These are phyloP conservation scores for Tolypeutes matacus DNA, from an alignment of 2,797 vertebrate species.

Conservation along the genomic window DNA sequence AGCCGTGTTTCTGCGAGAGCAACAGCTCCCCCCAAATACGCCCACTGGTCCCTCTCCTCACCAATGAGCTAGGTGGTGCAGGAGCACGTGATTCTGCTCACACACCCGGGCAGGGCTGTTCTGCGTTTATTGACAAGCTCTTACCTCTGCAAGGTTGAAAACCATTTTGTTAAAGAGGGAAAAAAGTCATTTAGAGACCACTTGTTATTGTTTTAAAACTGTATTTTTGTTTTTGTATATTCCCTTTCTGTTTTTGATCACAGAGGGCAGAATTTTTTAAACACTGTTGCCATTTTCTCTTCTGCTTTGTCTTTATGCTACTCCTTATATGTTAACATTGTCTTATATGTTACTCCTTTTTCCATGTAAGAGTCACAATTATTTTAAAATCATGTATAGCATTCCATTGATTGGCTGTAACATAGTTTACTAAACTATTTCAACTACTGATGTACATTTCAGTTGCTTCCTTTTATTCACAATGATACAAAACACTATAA, in stretches of 20 bases:
- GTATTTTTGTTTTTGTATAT: neutral
- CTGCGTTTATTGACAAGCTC: neutral
- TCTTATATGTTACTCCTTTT: neutral
- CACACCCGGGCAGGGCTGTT: neutral
- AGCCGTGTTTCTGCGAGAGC: neutral
- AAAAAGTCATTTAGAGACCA: too few relatives aligned
- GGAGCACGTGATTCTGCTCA: fast-evolving
- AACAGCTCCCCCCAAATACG: too few relatives aligned
- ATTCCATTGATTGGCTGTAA: neutral
- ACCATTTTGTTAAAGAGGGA: neutral
- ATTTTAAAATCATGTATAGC: neutral
- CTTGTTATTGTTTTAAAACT: neutral
- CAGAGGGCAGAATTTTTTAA: neutral
- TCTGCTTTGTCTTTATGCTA: neutral
- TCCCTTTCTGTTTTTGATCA: neutral
- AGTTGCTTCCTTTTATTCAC: neutral
- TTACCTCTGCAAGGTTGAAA: neutral
- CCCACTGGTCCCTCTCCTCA: neutral
- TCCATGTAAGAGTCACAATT: neutral
- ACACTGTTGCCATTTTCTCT: neutral
- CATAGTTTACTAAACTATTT: neutral
- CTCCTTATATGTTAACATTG: neutral
- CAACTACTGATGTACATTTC: neutral
- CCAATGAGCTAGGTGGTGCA: neutral
- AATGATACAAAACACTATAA: neutral